Conservation (phyloP, 2,888 invertebrate species). For the Chrysina gloriosa region DNA sequence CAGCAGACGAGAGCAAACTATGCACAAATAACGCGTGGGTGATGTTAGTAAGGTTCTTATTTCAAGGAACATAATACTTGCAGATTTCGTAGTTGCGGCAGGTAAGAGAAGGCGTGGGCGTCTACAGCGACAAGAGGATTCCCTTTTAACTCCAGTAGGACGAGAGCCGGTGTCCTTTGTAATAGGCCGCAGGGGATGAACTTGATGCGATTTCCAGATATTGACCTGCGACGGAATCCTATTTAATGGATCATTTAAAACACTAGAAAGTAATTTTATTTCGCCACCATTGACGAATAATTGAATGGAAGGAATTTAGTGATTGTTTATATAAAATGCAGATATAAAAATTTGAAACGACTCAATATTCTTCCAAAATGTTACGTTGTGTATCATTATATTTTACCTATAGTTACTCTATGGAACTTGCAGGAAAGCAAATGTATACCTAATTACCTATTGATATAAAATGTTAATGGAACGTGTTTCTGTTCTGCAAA, state of each 20-base stretch:
- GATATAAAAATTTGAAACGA: no score
- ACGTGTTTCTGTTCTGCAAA: no score
- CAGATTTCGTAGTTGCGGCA: constrained; percentile 84
- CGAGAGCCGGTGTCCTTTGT: constrained; percentile 75
- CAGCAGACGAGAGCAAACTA: not conserved
- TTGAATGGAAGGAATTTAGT: not conserved
- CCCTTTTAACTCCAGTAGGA: constrained; percentile 83
- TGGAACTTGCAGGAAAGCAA: no score
- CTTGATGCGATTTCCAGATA: constrained; percentile 85
- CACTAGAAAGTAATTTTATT: not conserved
- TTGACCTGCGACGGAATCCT: constrained; percentile 70
- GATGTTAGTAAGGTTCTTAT: constrained; percentile 29
- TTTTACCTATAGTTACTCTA: no score
- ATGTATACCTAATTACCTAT: no score
- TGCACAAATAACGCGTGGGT: not conserved
- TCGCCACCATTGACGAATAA: not conserved
- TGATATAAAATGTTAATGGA: no score
- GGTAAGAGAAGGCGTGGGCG: constrained; percentile 77
- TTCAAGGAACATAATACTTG: constrained; percentile 67
- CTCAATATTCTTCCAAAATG: no score
- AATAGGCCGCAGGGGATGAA: constrained; percentile 79
- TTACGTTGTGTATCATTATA: not conserved
- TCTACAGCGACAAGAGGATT: constrained; percentile 83
- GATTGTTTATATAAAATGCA: no score
- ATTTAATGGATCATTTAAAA: not conserved